Evolutionary conservation across 1,140 invertebrate species (phyloP), one percentile per base, ranked within the genome.

Genomic region (Campodea augens): DNA sequence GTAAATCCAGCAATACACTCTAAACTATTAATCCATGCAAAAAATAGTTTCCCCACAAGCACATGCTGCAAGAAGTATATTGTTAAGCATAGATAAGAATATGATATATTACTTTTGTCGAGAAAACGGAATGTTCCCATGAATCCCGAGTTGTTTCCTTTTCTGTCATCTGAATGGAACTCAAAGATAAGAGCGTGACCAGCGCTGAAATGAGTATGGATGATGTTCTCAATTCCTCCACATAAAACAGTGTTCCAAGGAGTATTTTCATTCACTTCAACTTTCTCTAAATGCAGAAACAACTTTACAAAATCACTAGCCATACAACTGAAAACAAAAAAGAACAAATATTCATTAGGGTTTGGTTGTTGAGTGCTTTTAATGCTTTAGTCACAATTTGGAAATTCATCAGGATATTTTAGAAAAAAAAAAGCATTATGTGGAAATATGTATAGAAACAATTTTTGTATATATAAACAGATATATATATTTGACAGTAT

Each of bases 81-180:
- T n/a, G n/a, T n/a, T n/a, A n/a, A n/a, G n/a, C n/a, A n/a, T n/a
- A n/a, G n/a, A n/a, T n/a, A n/a, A n/a, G n/a, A n/a, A n/a, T n/a
- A n/a, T n/a, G n/a, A n/a, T n/a, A n/a, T n/a, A 79, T 81, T 62
- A 85, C 81, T 68, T 72, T 72, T 78, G 60, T 85, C 76, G 59
- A 85, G 75, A 65, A 86, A 88, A 49, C 70, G 72, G 64, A 81
- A 88, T 36, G 73, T 77, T 27, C 83, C 83, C 12, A 73, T 67
- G 57, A 86, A 88, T 37, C 83, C 82, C 1, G 73, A 74, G 44
- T 74, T 70, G 57, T 81, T 82, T 38, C 59, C 63, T 7, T 65
- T 57, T 21, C 55, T 47, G 36, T 66, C 60, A 51, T 71, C 70
- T 2, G 75, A 71, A 55, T 88, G 83, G 57, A 88, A 81, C 59